Percentiles rank a stretch among this genome's conserved stretches.
Evolutionary conservation across 2,888 invertebrate genomes (phyloP).

Genomic region (Argyra leucocephala): DNA sequence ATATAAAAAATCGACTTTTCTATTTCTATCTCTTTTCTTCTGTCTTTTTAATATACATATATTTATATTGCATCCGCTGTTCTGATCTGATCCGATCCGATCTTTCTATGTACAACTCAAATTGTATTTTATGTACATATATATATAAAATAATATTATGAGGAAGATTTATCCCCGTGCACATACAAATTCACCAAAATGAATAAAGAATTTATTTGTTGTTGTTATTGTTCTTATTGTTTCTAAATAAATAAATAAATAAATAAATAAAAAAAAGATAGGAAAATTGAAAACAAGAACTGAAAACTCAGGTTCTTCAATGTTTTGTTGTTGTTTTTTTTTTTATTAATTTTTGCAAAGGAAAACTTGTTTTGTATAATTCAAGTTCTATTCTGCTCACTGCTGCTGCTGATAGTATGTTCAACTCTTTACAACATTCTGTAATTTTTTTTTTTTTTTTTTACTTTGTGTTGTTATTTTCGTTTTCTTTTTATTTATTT

Average conservation of each 20-base stretch:
- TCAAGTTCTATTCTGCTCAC: neutral
- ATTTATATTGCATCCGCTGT: neutral
- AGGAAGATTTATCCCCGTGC: slow-evolving; percentile 3
- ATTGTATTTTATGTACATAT: too few relatives aligned
- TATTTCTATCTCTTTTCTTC: neutral
- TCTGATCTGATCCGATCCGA: neutral
- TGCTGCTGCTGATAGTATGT: neutral
- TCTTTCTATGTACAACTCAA: neutral
- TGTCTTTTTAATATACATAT: neutral
- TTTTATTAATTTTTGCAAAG: neutral
- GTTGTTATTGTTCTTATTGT: neutral
- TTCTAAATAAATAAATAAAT: slow-evolving; percentile 1
- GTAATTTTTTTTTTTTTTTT: neutral
- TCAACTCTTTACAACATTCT: neutral
- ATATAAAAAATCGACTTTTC: neutral
- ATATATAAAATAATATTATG: neutral
- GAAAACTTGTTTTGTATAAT: neutral
- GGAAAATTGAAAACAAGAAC: neutral
- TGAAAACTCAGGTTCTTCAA: neutral
- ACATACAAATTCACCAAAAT: neutral
- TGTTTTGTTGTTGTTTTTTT: neutral
- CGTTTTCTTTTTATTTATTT: too few relatives aligned
- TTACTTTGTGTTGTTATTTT: too few relatives aligned
- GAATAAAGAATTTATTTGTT: neutral
- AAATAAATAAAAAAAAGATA: neutral